These are phyloP conservation scores for Serripes groenlandicus DNA, from an alignment of 2,888 invertebrate genomes.

Conservation along the genomic window DNA sequence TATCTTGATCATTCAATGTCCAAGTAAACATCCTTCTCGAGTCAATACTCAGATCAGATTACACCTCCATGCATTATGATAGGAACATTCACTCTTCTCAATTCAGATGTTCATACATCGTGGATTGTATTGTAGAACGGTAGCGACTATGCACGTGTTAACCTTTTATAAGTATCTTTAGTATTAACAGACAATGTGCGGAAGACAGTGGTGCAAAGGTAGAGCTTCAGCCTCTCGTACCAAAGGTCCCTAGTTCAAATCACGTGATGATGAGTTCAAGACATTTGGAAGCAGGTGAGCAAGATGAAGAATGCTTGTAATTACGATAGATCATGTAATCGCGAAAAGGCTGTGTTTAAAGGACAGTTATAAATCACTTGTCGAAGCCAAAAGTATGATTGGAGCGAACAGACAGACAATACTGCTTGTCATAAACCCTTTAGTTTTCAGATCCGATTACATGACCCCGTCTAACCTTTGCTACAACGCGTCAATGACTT, in stretches of 20 bases:
- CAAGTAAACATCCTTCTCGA: too few relatives aligned
- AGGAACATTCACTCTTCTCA: too few relatives aligned
- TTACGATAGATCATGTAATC: not conserved
- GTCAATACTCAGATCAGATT: too few relatives aligned
- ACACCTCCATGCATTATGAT: too few relatives aligned
- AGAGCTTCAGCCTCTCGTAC: not conserved
- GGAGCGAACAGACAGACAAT: slow-evolving; percentile 21
- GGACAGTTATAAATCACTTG: slow-evolving; percentile 11
- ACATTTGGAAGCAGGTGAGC: too few relatives aligned
- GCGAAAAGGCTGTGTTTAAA: not conserved
- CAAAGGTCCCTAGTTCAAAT: not conserved
- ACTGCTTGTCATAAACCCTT: not conserved
- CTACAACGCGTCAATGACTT: slow-evolving; percentile 16
- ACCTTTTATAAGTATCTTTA: too few relatives aligned
- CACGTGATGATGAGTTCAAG: not conserved
- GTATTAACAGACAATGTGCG: too few relatives aligned
- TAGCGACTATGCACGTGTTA: too few relatives aligned
- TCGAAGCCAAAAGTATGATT: slow-evolving; percentile 19
- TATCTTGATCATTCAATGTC: too few relatives aligned
- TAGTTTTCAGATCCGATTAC: not conserved
- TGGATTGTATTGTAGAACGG: too few relatives aligned
- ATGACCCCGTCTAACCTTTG: slow-evolving; percentile 19
- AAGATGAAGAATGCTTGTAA: too few relatives aligned
- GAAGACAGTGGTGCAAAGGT: not conserved
- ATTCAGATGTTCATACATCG: too few relatives aligned